Evolutionary conservation across 2,888 invertebrate genomes (phyloP).

Genomic region (Unio pictorum): DNA sequence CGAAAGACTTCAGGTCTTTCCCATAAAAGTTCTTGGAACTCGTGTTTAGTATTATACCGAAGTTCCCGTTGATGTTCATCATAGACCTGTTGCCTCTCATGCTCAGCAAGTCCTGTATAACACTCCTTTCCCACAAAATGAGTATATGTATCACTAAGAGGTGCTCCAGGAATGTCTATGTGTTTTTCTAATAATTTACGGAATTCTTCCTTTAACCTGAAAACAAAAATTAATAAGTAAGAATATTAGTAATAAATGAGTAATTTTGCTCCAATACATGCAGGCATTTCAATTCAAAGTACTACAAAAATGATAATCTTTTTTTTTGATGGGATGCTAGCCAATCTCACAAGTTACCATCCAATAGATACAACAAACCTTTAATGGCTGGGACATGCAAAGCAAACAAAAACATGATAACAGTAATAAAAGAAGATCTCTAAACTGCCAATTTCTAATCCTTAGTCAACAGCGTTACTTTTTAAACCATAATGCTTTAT

Average conservation of each 20-base stretch:
- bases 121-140: slow-evolving; percentile 95
- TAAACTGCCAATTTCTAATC: too few relatives aligned
- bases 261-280: too few relatives aligned
- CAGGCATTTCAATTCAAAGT: too few relatives aligned
- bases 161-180: slow-evolving; percentile 79
- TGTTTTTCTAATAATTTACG: slow-evolving; percentile 93
- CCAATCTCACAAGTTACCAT: too few relatives aligned
- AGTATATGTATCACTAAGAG: slow-evolving; percentile 86
- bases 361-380: too few relatives aligned
- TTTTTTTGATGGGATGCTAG: too few relatives aligned
- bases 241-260: not conserved
- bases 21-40: slow-evolving; percentile 91
- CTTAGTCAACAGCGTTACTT: too few relatives aligned
- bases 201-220: slow-evolving; percentile 94
- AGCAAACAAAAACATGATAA: too few relatives aligned
- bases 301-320: too few relatives aligned
- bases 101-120: slow-evolving; percentile 90
- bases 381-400: too few relatives aligned
- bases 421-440: too few relatives aligned
- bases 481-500: too few relatives aligned
- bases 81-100: slow-evolving; percentile 92
- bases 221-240: slow-evolving; percentile 16
- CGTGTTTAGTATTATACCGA: slow-evolving; percentile 86
- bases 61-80: slow-evolving; percentile 87
- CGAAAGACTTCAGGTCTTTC: slow-evolving; percentile 95